Conservation (phyloP, 2,113 vertebrate species). For the Myrmophylax atrothorax region DNA sequence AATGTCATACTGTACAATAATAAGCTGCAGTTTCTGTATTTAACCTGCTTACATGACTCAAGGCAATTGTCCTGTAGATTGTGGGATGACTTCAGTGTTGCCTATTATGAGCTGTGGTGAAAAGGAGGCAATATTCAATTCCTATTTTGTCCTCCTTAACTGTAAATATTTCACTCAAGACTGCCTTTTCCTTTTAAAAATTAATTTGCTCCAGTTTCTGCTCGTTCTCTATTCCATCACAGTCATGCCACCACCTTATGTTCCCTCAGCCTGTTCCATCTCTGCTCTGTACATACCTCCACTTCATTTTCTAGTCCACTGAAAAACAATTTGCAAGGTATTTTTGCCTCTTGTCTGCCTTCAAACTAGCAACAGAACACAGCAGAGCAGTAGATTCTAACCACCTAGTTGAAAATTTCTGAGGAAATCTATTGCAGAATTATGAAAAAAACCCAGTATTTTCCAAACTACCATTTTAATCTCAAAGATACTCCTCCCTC, state of each 20-base stretch:
- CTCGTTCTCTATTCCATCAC: background rate
- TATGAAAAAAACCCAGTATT: background rate
- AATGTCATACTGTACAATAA: background rate
- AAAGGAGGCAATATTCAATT: background rate
- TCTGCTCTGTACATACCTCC: background rate
- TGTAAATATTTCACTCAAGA: background rate
- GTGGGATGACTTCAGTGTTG: background rate
- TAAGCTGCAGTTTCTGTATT: constrained; percentile 23
- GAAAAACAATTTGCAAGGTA: background rate
- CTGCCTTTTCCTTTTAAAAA: background rate
- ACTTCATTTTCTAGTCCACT: background rate
- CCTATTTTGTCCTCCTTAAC: background rate
- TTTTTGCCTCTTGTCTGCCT: background rate
- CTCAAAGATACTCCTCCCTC: background rate
- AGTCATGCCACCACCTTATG: background rate
- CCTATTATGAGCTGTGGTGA: background rate
- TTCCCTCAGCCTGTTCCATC: background rate
- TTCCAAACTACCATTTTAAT: background rate
- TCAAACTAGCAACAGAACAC: background rate
- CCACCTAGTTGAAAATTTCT: background rate
- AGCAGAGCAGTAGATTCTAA: background rate
- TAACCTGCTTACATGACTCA: constrained; percentile 4
- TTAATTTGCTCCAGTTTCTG: background rate
- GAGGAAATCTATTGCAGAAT: background rate
- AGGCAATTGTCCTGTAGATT: background rate